These are phyloP conservation scores for Hypotaenidia philippensis DNA, from an alignment of 2,797 vertebrate genomes.

Conservation along the genomic window DNA sequence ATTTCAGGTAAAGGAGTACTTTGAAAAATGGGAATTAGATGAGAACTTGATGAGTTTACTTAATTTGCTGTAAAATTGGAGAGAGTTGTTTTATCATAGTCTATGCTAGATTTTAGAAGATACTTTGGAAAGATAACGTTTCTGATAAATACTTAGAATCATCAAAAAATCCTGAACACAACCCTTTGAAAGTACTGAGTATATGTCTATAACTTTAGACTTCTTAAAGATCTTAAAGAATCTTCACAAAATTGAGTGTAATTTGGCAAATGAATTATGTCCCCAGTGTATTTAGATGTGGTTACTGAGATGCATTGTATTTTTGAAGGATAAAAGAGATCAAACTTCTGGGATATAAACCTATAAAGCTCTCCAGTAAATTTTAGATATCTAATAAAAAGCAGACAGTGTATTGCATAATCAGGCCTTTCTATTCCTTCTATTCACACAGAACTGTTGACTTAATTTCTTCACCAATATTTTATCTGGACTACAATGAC, in stretches of 20 bases:
- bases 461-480: not conserved
- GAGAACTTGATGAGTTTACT: not conserved
- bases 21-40: not conserved
- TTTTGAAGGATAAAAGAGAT: not conserved
- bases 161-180: not conserved
- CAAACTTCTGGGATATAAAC: not conserved
- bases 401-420: not conserved
- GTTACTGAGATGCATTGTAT: not conserved
- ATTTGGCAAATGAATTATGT: not conserved
- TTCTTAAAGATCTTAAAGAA: not conserved
- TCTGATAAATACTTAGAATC: not conserved
- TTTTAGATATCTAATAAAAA: not conserved
- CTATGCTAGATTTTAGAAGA: not conserved
- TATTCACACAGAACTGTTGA: not conserved
- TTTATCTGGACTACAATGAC: not conserved
- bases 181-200: not conserved
- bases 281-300: not conserved
- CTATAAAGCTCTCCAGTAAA: not conserved
- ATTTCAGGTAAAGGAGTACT: not conserved
- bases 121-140: not conserved
- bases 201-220: not conserved
- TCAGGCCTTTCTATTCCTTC: not conserved
- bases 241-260: not conserved
- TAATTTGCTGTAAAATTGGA: not conserved
- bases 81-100: not conserved